Percentiles rank a stretch among this genome's conserved stretches.
Conservation (phyloP, 2,113 vertebrate species). For the rat (Rattus norvegicus) region DNA sequence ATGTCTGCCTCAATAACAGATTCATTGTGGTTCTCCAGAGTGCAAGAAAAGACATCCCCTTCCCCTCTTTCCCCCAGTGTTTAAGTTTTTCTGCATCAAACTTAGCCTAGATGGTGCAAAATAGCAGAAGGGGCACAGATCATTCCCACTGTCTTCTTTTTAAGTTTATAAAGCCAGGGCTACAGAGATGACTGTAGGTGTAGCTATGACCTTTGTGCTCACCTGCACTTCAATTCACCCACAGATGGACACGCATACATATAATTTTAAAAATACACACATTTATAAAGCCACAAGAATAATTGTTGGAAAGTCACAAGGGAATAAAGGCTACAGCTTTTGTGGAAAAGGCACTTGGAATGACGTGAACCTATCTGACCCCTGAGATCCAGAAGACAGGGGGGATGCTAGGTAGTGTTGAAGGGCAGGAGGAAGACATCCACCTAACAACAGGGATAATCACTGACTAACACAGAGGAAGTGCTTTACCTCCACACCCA, state of each 20-base stretch:
- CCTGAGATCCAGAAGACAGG: neutral
- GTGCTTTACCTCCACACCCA: neutral
- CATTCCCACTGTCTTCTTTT: neutral
- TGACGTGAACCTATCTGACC: neutral
- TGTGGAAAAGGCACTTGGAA: neutral
- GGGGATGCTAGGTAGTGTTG: neutral
- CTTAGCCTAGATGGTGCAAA: neutral
- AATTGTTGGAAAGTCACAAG: neutral
- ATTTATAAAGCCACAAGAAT: neutral
- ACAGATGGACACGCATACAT: neutral
- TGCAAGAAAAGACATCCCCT: neutral
- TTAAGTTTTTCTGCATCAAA: neutral
- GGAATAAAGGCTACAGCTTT: neutral
- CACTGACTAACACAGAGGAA: neutral
- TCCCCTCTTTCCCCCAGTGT: neutral
- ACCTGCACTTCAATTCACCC: too few relatives aligned
- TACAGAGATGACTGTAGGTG: too few relatives aligned
- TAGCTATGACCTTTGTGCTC: neutral
- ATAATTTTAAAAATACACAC: neutral
- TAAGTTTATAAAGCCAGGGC: neutral
- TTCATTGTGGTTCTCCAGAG: neutral
- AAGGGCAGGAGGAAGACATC: neutral
- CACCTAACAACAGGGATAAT: neutral
- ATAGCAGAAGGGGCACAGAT: neutral
- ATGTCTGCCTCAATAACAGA: neutral